Percentiles rank a stretch among this genome's conserved stretches.
phyloP scores from a whole-genome alignment of 2,113 vertebrate genomes.

The Ceyx cyanopectus region DNA sequence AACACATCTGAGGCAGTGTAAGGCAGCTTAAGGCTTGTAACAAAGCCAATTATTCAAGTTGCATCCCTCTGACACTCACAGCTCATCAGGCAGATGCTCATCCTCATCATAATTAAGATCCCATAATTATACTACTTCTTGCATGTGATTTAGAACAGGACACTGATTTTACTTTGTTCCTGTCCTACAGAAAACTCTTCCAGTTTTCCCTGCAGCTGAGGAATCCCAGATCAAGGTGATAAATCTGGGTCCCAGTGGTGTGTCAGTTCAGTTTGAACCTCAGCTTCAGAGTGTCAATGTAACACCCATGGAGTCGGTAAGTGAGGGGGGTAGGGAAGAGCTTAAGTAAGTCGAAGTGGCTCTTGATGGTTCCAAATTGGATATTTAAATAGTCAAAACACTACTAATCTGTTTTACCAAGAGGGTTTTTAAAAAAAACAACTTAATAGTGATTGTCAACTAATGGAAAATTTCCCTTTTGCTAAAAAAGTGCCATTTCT shows the following conservation, averaged over 20 bases:
- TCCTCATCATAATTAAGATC: background rate
- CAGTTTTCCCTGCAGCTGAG: slow-evolving; percentile 80
- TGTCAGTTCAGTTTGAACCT: background rate
- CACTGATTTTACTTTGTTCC: background rate
- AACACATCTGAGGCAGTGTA: background rate
- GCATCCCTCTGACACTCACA: background rate
- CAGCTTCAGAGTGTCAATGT: background rate
- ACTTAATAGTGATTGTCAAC: background rate
- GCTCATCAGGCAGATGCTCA: background rate
- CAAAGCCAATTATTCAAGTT: background rate
- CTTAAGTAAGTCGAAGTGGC: background rate
- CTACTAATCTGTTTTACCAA: background rate
- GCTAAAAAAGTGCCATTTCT: background rate
- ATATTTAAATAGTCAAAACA: background rate
- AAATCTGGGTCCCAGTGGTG: slow-evolving; percentile 73
- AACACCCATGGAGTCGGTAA: background rate
- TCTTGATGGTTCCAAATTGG: background rate
- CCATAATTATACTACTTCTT: background rate
- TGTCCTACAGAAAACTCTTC: slow-evolving; percentile 84
- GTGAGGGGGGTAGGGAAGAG: background rate
- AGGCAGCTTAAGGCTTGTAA: background rate
- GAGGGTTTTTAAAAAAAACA: background rate
- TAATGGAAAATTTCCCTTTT: background rate
- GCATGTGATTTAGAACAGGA: background rate
- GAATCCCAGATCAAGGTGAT: slow-evolving; percentile 87